Conservation (phyloP, 2,888 invertebrate genomes). For the Dicyrtoma fusca region DNA sequence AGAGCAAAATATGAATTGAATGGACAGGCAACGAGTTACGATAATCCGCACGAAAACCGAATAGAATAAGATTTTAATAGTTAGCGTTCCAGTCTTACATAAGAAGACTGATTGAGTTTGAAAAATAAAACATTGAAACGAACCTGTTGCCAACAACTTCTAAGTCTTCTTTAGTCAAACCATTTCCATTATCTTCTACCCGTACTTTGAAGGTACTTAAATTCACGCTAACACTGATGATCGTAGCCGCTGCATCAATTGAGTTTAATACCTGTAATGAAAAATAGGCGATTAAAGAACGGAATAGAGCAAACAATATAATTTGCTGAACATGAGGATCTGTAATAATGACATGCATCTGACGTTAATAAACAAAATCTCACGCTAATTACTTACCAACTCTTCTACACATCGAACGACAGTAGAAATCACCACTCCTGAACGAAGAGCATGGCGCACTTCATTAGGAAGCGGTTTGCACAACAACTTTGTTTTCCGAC, state of each 20-base stretch:
- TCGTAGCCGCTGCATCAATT: constrained; percentile 71
- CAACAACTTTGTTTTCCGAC: background rate
- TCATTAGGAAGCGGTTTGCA: constrained; percentile 58
- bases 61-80: too few relatives aligned
- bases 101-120: constrained; percentile 4
- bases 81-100: too few relatives aligned
- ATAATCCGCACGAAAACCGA: too few relatives aligned
- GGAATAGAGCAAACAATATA: background rate
- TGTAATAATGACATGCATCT: too few relatives aligned
- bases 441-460: constrained; percentile 65
- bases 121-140: constrained; percentile 23
- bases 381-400: constrained; percentile 64
- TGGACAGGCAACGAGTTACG: too few relatives aligned
- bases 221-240: constrained; percentile 72
- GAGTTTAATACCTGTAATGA: constrained; percentile 71
- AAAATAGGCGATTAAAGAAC: too few relatives aligned
- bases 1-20: too few relatives aligned
- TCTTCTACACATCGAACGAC: constrained; percentile 68
- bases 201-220: constrained; percentile 67
- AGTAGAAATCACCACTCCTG: constrained; percentile 65
- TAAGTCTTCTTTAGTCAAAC: constrained; percentile 67
- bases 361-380: too few relatives aligned
- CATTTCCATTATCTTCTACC: constrained; percentile 77
- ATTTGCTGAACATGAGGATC: background rate
- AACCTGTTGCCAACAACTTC: constrained; percentile 65